Evolutionary conservation across 2,797 vertebrate species (phyloP).

Genomic region (Ctenosaura bakeri): DNA sequence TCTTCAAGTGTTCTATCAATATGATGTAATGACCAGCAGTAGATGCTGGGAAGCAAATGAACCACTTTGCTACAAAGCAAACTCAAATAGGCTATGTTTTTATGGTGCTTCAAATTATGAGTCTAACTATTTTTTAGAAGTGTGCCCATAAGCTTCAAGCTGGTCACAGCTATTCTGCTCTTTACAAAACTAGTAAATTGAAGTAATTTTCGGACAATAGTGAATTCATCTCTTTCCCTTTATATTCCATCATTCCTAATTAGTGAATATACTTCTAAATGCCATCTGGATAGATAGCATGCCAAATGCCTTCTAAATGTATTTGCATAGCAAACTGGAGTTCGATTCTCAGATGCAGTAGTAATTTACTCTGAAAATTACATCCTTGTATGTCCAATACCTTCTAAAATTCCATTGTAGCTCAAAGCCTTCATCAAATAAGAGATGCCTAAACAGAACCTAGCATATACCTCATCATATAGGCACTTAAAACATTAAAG

Average conservation of each 20-base stretch:
- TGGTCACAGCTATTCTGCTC: background rate
- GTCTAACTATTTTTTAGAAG: background rate
- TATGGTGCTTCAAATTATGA: background rate
- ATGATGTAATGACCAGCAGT: background rate
- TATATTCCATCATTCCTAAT: slow-evolving; percentile 29
- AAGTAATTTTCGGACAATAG: slow-evolving; percentile 19
- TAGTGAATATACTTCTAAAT: slow-evolving; percentile 36
- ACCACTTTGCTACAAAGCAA: background rate
- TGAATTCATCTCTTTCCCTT: slow-evolving; percentile 38
- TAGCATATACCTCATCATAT: background rate
- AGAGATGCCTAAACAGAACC: slow-evolving; percentile 6
- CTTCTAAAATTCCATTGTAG: slow-evolving; percentile 22
- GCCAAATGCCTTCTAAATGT: slow-evolving; percentile 21
- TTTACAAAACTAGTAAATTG: slow-evolving; percentile 32
- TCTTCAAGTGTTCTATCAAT: background rate
- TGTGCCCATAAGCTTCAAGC: slow-evolving; percentile 18
- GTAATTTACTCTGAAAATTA: slow-evolving; percentile 24
- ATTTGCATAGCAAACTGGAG: slow-evolving; percentile 27
- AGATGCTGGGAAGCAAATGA: background rate
- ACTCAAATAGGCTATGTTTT: background rate
- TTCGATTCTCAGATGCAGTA: background rate
- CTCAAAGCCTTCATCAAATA: slow-evolving; percentile 19
- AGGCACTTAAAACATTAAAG: background rate
- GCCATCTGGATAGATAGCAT: slow-evolving; percentile 42
- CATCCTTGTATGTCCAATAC: background rate